Conservation (phyloP, 2,888 invertebrate genomes). For the Thera obeliscata region DNA sequence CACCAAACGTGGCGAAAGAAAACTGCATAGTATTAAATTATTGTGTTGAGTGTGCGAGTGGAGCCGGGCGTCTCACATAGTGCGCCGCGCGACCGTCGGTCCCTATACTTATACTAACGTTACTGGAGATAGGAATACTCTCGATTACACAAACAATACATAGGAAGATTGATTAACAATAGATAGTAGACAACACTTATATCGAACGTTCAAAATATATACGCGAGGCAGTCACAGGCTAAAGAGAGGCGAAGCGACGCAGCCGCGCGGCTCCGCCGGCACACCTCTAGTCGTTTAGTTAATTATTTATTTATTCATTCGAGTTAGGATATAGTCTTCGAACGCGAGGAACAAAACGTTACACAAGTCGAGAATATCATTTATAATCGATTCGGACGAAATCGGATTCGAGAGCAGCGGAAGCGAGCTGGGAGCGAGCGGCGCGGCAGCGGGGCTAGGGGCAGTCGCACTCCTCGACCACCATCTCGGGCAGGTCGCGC, state of each 20-base stretch:
- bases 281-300: constrained; percentile 48
- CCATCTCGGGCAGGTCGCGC: constrained; percentile 97
- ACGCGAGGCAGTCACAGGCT: constrained; percentile 38
- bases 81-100: constrained; percentile 42
- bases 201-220: constrained; percentile 35
- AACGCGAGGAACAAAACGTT: constrained; percentile 84
- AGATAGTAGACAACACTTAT: constrained; percentile 37
- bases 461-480: constrained; percentile 97
- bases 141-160: constrained; percentile 34
- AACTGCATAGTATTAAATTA: constrained; percentile 83
- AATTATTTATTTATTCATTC: constrained; percentile 64
- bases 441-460: constrained; percentile 85
- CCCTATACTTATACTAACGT: constrained; percentile 20
- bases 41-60: constrained; percentile 57
- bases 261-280: constrained; percentile 53
- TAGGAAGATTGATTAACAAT: constrained; percentile 36
- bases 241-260: constrained; percentile 29
- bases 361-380: constrained; percentile 84
- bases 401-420: constrained; percentile 79
- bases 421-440: constrained; percentile 67
- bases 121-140: constrained; percentile 30
- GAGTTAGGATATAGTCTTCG: constrained; percentile 84
- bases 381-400: constrained; percentile 82
- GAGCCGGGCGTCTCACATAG: constrained; percentile 51
- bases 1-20: constrained; percentile 84